Conservation (phyloP, 2,797 vertebrate species). For the Acipenser ruthenus region DNA sequence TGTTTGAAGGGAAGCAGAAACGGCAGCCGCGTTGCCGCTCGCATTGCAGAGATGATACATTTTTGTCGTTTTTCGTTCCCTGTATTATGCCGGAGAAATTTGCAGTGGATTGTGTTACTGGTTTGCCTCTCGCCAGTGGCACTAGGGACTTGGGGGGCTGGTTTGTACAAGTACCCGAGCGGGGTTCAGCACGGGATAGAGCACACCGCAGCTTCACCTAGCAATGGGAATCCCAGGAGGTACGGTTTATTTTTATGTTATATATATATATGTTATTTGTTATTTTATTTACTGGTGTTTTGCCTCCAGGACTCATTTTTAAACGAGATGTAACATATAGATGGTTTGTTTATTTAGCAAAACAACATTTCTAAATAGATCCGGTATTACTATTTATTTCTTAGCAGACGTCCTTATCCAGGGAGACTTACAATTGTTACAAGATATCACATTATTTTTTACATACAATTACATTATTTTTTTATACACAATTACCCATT, state of each 20-base stretch:
- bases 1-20: neutral
- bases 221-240: constrained; percentile 58
- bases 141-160: constrained; percentile 61
- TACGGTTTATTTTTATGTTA: constrained; percentile 22
- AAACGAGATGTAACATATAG: neutral
- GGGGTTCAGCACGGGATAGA: constrained; percentile 45
- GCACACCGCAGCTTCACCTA: constrained; percentile 38
- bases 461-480: no score
- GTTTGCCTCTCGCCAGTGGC: constrained; percentile 43
- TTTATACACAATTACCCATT: no score
- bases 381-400: no score
- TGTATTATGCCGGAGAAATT: constrained; percentile 41
- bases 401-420: no score
- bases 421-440: no score
- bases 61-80: constrained; percentile 42
- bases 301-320: constrained; percentile 1
- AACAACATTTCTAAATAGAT: no score
- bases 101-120: constrained; percentile 44
- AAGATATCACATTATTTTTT: no score
- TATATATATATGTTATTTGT: neutral
- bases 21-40: constrained; percentile 22
- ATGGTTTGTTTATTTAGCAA: neutral
- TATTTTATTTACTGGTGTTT: neutral
- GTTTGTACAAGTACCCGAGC: constrained; percentile 54
- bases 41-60: constrained; percentile 49